Evolutionary conservation across 2,888 invertebrate species (phyloP).

Genomic region (Zaprionus lineosus): DNA sequence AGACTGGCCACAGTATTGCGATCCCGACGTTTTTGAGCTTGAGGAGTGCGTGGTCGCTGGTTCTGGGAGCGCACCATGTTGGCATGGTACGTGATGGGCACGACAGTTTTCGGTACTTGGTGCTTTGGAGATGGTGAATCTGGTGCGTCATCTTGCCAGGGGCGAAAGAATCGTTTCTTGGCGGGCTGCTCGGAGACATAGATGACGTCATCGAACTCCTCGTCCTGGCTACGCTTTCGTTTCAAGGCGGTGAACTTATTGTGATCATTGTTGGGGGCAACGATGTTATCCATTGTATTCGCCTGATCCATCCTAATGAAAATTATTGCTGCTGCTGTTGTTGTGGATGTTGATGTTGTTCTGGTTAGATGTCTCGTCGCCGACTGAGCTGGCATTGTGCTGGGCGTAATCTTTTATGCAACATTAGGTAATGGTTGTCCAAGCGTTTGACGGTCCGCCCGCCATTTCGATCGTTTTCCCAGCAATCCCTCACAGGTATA

Average conservation of each 20-base stretch:
- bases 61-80: slow-evolving; percentile 65
- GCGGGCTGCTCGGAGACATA: slow-evolving; percentile 54
- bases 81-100: slow-evolving; percentile 42
- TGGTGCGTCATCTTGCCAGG: slow-evolving; percentile 52
- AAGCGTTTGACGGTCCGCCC: slow-evolving; percentile 13
- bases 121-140: background rate
- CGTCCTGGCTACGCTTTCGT: slow-evolving; percentile 56
- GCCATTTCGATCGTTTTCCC: slow-evolving; percentile 45
- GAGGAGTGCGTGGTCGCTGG: slow-evolving; percentile 46
- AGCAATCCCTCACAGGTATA: slow-evolving; percentile 62
- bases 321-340: background rate
- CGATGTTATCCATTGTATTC: slow-evolving; percentile 18
- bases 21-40: slow-evolving; percentile 67
- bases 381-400: slow-evolving; percentile 43
- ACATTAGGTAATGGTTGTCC: slow-evolving; percentile 61
- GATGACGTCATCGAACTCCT: slow-evolving; percentile 52
- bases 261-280: slow-evolving; percentile 41
- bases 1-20: slow-evolving; percentile 66
- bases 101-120: slow-evolving; percentile 2
- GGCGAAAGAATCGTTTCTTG: slow-evolving; percentile 60
- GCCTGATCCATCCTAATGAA: slow-evolving; percentile 14
- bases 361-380: slow-evolving; percentile 32
- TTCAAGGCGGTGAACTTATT: slow-evolving; percentile 60
- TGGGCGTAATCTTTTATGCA: slow-evolving; percentile 61
- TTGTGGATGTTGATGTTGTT: slow-evolving; percentile 23